phyloP scores from a whole-genome alignment of 2,797 vertebrate species.

The Numenius phaeopus region DNA sequence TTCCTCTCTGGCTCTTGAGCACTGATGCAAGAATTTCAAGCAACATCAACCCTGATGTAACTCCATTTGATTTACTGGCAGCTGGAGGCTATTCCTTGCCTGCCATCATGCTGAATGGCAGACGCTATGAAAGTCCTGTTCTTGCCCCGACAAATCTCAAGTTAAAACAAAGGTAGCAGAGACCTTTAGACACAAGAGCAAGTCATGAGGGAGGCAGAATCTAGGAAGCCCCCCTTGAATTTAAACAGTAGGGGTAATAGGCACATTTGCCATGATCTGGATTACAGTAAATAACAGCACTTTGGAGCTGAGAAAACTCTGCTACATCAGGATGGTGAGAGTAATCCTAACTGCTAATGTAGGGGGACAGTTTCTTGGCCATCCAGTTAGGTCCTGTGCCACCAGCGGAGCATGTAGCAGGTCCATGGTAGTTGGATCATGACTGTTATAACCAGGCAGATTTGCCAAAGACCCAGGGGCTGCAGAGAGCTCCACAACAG shows the following conservation, averaged over 20 bases:
- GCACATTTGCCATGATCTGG: neutral
- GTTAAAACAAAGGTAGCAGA: conserved; percentile 44
- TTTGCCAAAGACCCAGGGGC: neutral
- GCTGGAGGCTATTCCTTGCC: conserved; percentile 57
- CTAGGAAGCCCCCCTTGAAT: neutral
- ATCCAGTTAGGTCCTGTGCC: neutral
- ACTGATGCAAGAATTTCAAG: conserved; percentile 72
- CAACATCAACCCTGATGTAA: conserved; percentile 69
- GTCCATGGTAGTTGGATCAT: fast-evolving
- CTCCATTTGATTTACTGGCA: conserved; percentile 63
- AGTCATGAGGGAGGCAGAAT: neutral
- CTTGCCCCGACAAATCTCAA: conserved; percentile 22
- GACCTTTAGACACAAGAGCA: neutral
- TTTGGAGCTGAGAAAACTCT: neutral
- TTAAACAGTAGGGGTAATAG: neutral
- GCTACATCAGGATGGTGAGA: neutral
- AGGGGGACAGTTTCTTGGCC: neutral
- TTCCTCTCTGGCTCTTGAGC: conserved; percentile 12
- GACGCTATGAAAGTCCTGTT: conserved; percentile 17
- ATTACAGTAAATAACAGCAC: neutral
- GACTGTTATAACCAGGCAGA: neutral
- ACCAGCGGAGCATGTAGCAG: neutral
- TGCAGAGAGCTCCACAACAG: neutral
- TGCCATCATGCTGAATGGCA: conserved; percentile 9
- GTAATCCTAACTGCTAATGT: neutral